phyloP scores from a whole-genome alignment of 2,113 vertebrate genomes.

The Pelecanoides urinatrix region DNA sequence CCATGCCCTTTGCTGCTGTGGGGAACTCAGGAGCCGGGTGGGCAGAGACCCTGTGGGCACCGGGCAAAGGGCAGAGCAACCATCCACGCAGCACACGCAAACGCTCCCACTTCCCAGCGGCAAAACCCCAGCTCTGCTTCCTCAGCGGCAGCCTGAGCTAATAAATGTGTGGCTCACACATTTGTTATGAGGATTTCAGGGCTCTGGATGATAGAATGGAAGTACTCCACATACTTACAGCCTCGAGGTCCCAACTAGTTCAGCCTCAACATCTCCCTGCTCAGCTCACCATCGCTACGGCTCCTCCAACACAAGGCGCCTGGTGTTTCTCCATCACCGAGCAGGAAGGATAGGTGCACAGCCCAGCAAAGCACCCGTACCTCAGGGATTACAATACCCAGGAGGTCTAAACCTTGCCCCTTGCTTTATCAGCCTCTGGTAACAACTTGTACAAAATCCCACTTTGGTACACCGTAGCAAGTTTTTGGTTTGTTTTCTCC shows the following conservation, averaged over 20 bases:
- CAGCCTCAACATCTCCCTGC: background rate
- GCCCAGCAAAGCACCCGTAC: background rate
- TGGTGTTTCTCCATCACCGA: background rate
- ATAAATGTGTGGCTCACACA: background rate
- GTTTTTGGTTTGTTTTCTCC: background rate
- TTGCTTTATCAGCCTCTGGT: background rate
- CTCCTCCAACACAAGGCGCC: background rate
- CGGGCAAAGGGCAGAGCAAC: accelerated
- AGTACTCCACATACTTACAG: background rate
- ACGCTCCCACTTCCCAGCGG: background rate
- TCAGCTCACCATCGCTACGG: accelerated
- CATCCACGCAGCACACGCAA: accelerated
- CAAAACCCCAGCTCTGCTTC: background rate
- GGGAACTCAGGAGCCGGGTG: background rate
- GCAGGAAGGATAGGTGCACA: background rate
- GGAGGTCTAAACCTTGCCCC: background rate
- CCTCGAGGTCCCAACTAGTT: background rate
- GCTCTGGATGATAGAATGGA: background rate
- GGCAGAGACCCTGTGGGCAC: background rate
- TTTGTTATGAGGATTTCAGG: background rate
- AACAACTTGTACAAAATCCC: background rate
- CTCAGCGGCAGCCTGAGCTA: background rate
- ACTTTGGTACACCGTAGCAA: background rate
- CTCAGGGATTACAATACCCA: background rate
- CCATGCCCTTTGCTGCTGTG: background rate